Evolutionary conservation across 2,888 invertebrate species (phyloP).

Genomic region (Tiliacea citrago): DNA sequence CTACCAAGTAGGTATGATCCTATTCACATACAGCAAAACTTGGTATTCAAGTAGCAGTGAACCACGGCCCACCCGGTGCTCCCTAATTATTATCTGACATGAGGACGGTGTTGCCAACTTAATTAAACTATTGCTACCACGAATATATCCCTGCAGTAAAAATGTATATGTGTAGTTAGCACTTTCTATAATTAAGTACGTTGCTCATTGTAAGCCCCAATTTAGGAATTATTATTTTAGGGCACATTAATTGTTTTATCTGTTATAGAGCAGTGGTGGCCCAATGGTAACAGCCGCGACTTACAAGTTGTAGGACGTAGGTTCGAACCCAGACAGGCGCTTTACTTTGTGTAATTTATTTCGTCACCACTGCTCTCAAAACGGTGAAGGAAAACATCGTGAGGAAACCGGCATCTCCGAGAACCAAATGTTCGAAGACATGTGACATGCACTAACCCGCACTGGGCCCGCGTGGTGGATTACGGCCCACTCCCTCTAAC

Average conservation of each 20-base stretch:
- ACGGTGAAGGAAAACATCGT: no score
- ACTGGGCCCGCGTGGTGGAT: no score
- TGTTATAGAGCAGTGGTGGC: not conserved
- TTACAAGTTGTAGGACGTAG: no score
- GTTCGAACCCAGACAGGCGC: no score
- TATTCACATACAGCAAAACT: conserved; percentile 34
- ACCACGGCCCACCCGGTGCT: conserved; percentile 44
- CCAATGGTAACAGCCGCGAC: no score
- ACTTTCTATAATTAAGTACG: conserved; percentile 46
- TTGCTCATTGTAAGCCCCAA: conserved; percentile 19
- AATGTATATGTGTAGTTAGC: conserved; percentile 22
- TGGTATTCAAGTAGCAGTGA: conserved; percentile 31
- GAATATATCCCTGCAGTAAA: conserved; percentile 15
- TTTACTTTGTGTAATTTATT: no score
- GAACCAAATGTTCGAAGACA: no score
- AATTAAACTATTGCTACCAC: conserved; percentile 65
- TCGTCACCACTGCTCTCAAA: no score
- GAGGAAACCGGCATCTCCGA: no score
- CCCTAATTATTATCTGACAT: conserved; percentile 64
- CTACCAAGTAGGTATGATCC: conserved; percentile 21
- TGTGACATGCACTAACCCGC: no score
- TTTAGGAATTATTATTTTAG: conserved; percentile 22
- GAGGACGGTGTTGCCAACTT: conserved; percentile 62
- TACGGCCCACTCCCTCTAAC: no score
- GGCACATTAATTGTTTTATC: conserved; percentile 29